These are phyloP conservation scores for Orientallactaga sibirica DNA, from an alignment of 2,797 vertebrate species.

Conservation along the genomic window DNA sequence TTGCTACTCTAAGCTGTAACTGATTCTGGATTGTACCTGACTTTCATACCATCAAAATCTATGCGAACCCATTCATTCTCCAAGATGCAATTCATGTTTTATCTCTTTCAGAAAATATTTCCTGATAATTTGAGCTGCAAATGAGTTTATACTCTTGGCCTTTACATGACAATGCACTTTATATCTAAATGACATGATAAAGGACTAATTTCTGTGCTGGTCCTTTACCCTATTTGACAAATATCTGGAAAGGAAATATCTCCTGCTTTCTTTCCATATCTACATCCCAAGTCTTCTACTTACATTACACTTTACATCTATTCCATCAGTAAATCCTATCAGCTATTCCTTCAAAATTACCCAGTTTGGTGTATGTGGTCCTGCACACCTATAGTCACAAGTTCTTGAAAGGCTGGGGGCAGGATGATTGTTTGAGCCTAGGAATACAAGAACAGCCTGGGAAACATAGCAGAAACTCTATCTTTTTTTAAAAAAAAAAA, in stretches of 20 bases:
- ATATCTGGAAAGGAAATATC: background rate
- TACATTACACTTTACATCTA: background rate
- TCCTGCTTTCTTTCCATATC: background rate
- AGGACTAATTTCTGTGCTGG: background rate
- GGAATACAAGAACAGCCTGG: background rate
- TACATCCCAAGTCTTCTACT: background rate
- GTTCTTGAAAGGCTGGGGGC: background rate
- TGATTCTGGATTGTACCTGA: background rate
- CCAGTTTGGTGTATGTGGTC: background rate
- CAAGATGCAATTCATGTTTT: background rate
- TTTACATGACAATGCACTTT: background rate
- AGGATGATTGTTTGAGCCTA: background rate
- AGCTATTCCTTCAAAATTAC: slow-evolving; percentile 15
- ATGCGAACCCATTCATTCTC: background rate
- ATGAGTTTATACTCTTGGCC: background rate
- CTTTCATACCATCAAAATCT: background rate
- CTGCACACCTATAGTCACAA: background rate
- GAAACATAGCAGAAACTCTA: background rate
- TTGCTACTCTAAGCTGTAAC: background rate
- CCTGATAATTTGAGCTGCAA: background rate
- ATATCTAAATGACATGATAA: background rate
- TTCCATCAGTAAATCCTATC: background rate
- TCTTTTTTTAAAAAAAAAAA: background rate
- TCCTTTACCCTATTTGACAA: slow-evolving; percentile 6
- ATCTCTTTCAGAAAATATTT: slow-evolving; percentile 18